Base-by-base conservation (phyloP, 2,113 vertebrate species). In the Oophaga pumilio region DNA sequence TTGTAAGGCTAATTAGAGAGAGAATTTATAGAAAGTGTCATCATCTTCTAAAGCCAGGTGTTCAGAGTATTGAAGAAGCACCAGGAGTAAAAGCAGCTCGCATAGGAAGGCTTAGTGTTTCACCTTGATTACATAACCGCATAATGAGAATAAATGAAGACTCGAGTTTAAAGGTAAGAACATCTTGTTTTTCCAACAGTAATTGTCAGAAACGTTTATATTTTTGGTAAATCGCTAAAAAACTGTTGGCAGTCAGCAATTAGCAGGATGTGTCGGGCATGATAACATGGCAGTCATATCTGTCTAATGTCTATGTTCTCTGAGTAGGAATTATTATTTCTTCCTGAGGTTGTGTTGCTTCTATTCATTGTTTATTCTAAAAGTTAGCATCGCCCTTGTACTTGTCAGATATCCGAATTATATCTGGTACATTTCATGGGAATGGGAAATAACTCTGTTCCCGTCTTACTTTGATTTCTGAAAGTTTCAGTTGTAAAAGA, bases 41-140 rank as follows among this genome's bases (percentile, higher is more conserved):
- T 88, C 87, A 88, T 88, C 87, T 77, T 88, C 73, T 14, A 43
- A 64, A 88, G 87, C 49, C 87, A 88, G 87, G 87, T 88, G 87
- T 49, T 68, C 60, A 77, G 74, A 49, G 79, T 80, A 60, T 33
- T 43, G 53, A 13, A 49, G n/a, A 73, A 18, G 22, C 62, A 43
- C 12, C 24, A 88, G 56, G 52, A 62, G 71, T 24, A 43, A 79
- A 53, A 12, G 43, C 50, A 18, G 53, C 43, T 66, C 49, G 24
- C 33, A 84, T 8, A 50, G 71, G 5, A 43, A 57, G 80, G 49
- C 28, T 49, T 68, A 28, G 13, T 64, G n/a, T 76, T 77, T 56
- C 76, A 26, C 76, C 68, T 76, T 43, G 18, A 52, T 15, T 73
- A 43, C 9, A 49, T 53, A 68, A 84, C 11, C 1, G 53, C 57